Evolutionary conservation across 2,888 invertebrate species (phyloP).

Genomic region (Nephrocerus scutellatus): DNA sequence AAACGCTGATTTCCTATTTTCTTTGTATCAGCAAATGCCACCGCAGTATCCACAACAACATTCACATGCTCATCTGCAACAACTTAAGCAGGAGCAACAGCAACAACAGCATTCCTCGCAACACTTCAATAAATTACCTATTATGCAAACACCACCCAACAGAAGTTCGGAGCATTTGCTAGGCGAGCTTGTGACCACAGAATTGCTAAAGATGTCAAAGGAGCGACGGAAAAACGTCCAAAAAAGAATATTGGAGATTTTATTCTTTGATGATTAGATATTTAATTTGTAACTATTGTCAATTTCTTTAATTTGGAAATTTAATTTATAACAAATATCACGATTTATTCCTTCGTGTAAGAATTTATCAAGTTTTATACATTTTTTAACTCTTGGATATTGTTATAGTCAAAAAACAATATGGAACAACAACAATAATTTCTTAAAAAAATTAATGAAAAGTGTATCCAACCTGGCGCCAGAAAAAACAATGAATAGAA

Average conservation of each 20-base stretch:
- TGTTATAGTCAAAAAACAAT: no score
- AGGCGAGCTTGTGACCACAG: constrained; percentile 46
- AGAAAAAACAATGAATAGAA: no score
- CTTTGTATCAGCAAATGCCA: constrained; percentile 43
- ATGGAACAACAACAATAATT: no score
- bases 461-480: no score
- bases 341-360: no score
- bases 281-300: no score
- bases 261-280: constrained; percentile 47
- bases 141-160: constrained; percentile 33
- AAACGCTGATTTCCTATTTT: constrained; percentile 43
- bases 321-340: no score
- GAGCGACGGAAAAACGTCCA: constrained; percentile 45
- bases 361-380: no score
- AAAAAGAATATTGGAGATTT: constrained; percentile 45
- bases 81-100: constrained; percentile 26
- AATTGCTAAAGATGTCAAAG: constrained; percentile 45
- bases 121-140: constrained; percentile 36
- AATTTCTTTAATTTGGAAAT: no score
- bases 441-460: no score
- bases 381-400: no score
- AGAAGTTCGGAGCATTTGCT: constrained; percentile 45
- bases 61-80: no score
- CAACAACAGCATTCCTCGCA: constrained; percentile 21
- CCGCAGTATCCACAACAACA: constrained; percentile 30